Evolutionary conservation across 2,888 invertebrate species (phyloP), one percentile per base, ranked within the genome.

Genomic region (Brachypalpus laphriformis): DNA sequence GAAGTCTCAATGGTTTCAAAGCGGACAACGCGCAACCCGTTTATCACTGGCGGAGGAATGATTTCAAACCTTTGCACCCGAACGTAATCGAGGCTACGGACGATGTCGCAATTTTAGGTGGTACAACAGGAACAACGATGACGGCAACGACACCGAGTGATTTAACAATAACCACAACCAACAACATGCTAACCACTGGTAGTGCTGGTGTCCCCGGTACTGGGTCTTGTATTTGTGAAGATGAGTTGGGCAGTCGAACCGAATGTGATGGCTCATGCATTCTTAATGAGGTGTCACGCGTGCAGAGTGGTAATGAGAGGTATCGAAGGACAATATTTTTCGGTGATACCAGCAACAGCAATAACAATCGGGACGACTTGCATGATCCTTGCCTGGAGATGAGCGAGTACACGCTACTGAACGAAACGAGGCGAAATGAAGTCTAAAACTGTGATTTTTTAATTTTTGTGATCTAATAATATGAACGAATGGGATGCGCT

Each of bases 201-300:
- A n/a, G 25, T 25, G 16, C 22, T 54, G 45, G 4, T 34, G 18
- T 16, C 8, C 9, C 11, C 11, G 22, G 14, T 20, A 0, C 56
- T 2, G 66, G 37, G 1, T 87, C 88, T 40, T 90, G 90, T 74
- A 89, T 90, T 77, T 90, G 90, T 63, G 89, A 88, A 7, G 88
- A 90, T 85, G 90, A 90, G 68, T 88, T 90, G 22, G 90, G 90
- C 7, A 89, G 89, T 51, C 88, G 87, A 11, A 89, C 88, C 2
- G 89, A 89, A 77, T 90, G 90, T 47, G 90, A 90, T 61, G 89
- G 90, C 37, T 89, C 90, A 28, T 90, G 90, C 63, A 90, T 90
- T 57, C 87, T 90, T 22, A 90, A 89, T 75, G 90, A 90, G 70
- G 90, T 90, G 14, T 89, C 90, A 3, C 88, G 90, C 3, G 89